phyloP scores from a whole-genome alignment of 2,113 vertebrate species.

The Elephantulus edwardii region DNA sequence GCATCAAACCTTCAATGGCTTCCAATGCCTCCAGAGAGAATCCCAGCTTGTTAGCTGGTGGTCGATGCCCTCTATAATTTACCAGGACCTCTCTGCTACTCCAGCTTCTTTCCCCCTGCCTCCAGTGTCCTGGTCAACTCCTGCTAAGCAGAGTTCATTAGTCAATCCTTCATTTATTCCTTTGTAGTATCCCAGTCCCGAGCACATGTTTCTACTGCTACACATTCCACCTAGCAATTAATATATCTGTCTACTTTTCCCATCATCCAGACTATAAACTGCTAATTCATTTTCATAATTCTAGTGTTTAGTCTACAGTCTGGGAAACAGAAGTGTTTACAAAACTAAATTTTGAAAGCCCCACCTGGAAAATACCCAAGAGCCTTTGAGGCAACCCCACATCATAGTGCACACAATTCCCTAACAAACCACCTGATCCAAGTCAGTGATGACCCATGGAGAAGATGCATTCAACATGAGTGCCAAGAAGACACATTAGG shows the following conservation, averaged over 20 bases:
- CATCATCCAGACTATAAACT: background rate
- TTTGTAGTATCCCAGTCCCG: background rate
- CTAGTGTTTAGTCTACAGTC: background rate
- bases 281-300: background rate
- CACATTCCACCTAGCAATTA: fast-evolving
- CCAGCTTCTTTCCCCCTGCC: background rate
- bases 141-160: background rate
- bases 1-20: fast-evolving
- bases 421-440: background rate
- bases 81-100: fast-evolving
- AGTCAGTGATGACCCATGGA: background rate
- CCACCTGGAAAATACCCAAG: background rate
- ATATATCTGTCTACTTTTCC: background rate
- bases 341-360: background rate
- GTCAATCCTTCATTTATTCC: background rate
- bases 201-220: fast-evolving
- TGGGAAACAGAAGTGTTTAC: background rate
- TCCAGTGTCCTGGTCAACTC: background rate
- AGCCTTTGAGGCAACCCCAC: background rate
- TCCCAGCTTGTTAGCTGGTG: background rate
- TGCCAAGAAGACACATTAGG: background rate
- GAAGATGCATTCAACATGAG: fast-evolving
- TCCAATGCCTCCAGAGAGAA: background rate
- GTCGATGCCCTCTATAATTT: background rate
- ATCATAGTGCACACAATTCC: fast-evolving